Evolutionary conservation across 2,888 invertebrate genomes (phyloP).

Genomic region (Polydesmus complanatus): DNA sequence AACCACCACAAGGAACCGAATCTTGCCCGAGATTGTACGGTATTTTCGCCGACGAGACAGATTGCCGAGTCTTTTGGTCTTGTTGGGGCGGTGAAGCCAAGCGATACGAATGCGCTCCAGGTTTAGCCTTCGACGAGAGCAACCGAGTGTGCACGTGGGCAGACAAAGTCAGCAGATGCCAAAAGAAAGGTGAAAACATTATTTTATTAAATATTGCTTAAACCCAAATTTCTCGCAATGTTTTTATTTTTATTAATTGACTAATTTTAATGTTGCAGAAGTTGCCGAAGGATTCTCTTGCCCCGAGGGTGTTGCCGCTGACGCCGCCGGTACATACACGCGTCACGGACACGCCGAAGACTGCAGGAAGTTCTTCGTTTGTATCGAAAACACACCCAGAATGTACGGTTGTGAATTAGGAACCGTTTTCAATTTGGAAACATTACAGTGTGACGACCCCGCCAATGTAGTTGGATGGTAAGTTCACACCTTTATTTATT

Average conservation of each 20-base stretch:
- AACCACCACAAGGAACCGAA: slow-evolving; percentile 67
- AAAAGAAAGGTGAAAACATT: slow-evolving; percentile 64
- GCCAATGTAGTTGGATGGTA: slow-evolving; percentile 93
- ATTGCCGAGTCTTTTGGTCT: slow-evolving; percentile 91
- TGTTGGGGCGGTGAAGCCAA: slow-evolving; percentile 93
- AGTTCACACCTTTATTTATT: too few relatives aligned
- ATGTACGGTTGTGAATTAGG: slow-evolving; percentile 93
- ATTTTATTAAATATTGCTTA: too few relatives aligned
- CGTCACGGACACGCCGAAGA: slow-evolving; percentile 81
- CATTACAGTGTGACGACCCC: slow-evolving; percentile 86
- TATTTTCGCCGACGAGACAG: slow-evolving; percentile 73
- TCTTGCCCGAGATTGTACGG: slow-evolving; percentile 79
- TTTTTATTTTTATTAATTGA: too few relatives aligned
- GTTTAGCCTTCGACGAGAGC: slow-evolving; percentile 84
- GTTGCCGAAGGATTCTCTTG: slow-evolving; percentile 80
- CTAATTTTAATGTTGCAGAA: too few relatives aligned
- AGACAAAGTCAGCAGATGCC: slow-evolving; percentile 85
- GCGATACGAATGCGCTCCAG: slow-evolving; percentile 86
- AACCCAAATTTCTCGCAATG: too few relatives aligned
- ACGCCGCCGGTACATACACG: slow-evolving; percentile 61
- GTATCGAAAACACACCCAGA: slow-evolving; percentile 73
- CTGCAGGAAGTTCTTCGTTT: slow-evolving; percentile 81
- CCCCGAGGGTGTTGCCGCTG: slow-evolving; percentile 62
- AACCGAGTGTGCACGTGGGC: slow-evolving; percentile 93
- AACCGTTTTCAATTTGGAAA: slow-evolving; percentile 81